Evolutionary conservation across 2,888 invertebrate genomes (phyloP).

Genomic region (Drosophila siamana): DNA sequence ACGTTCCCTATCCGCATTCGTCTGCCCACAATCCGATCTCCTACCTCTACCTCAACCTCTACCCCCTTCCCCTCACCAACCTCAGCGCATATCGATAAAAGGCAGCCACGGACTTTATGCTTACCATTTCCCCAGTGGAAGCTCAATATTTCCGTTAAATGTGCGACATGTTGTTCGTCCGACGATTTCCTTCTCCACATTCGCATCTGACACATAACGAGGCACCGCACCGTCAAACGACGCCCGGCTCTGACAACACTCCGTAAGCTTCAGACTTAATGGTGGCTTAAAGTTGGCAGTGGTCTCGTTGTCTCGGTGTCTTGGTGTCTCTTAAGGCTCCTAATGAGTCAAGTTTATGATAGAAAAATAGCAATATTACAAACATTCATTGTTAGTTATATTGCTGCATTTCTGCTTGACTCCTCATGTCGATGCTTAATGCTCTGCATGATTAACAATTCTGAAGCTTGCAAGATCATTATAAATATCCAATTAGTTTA

Average conservation of each 20-base stretch:
- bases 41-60: neutral
- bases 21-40: neutral
- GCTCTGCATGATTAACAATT: too few species aligned
- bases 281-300: neutral
- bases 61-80: neutral
- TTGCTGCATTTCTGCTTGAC: neutral
- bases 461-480: neutral
- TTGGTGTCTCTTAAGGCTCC: neutral
- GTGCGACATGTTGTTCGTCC: constrained; percentile 69
- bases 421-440: too few species aligned
- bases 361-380: neutral
- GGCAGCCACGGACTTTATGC: constrained; percentile 36
- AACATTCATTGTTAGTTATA: neutral
- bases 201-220: constrained; percentile 27
- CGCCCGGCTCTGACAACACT: constrained; percentile 5
- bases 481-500: neutral
- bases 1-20: constrained; percentile 23
- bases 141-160: constrained; percentile 75
- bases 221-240: constrained; percentile 10
- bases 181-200: constrained; percentile 60
- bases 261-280: neutral
- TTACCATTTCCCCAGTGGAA: constrained; percentile 46
- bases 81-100: constrained; percentile 19
- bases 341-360: neutral
- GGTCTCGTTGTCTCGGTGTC: neutral